These are phyloP conservation scores for Ptychobarbus kaznakovi DNA, from an alignment of 2,797 vertebrate genomes.

Conservation along the genomic window DNA sequence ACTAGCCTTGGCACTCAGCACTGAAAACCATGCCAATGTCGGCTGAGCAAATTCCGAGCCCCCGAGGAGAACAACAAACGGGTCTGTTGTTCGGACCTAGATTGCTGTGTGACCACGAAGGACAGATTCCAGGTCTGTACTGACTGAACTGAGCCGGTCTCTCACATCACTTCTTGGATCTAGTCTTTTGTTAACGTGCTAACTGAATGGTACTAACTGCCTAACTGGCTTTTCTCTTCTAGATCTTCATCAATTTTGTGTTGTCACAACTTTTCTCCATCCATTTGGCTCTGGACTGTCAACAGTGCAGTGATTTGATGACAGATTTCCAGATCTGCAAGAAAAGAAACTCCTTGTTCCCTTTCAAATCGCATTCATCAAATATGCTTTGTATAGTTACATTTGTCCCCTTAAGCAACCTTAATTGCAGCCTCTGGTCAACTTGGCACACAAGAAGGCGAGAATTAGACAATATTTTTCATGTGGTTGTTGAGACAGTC, in stretches of 20 bases:
- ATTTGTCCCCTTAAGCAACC: constrained; percentile 34
- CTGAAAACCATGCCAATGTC: constrained; percentile 62
- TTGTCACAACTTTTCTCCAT: background rate
- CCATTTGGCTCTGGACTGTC: constrained; percentile 17
- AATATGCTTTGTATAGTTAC: constrained; percentile 33
- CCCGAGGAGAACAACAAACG: constrained; percentile 60
- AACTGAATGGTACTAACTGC: background rate
- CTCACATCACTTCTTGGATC: background rate
- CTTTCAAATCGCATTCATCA: constrained; percentile 26
- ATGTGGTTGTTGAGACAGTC: constrained; percentile 48
- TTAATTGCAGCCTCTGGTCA: constrained; percentile 29
- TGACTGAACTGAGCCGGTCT: constrained; percentile 34
- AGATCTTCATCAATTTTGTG: constrained; percentile 21
- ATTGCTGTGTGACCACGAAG: constrained; percentile 56
- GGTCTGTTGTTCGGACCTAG: constrained; percentile 62
- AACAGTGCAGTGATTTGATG: constrained; percentile 17
- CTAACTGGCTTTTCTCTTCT: constrained; percentile 18
- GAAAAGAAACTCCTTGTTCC: constrained; percentile 24
- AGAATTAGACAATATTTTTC: constrained; percentile 51
- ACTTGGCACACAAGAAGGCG: constrained; percentile 48
- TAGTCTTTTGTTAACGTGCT: background rate
- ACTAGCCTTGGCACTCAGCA: constrained; percentile 61
- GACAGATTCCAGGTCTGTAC: constrained; percentile 44
- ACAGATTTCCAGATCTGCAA: constrained; percentile 30
- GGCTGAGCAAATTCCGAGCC: constrained; percentile 64